Base-by-base conservation (phyloP, 2,888 invertebrate species). In the Coremacera marginata region DNA sequence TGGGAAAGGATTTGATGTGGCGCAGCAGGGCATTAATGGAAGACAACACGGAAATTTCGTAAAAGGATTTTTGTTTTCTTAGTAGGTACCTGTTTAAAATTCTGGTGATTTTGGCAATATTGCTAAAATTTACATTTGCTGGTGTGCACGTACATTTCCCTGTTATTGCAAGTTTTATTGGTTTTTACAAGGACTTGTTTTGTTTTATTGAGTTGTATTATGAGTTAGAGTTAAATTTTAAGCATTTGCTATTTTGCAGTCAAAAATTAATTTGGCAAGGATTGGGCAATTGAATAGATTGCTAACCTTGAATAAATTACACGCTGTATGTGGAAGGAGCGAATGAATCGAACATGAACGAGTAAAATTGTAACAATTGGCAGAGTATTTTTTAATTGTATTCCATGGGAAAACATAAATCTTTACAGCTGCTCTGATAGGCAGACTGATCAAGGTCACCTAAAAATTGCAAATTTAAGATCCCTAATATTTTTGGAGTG, bases 21-120 rank as follows among this genome's bases (percentile, higher is more conserved):
- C 85, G 80, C 81, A 83, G 82, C 84, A 85, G 85, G 84, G 82
- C 84, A 82, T 81, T 85, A 87, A 86, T 85, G 25, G 63, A 22
- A 68, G 68, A 3, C 49, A 68, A 34, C 51, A 51, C 65, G 37
- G 37, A 60, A 55, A 68, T 73, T 68, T 68, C 22, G 44, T 49
- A 76, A 70, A 73, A 60, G 16, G 4, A 31, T 14, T 31, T 5
- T 14, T 11, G 1, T 27, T 31, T 31, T 9, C 63, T 55, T 19
- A n/a, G 34, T 31, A 31, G 31, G 31, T 63, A 63, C 63, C 63
- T 63, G 63, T 11, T 60, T 60, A 16, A 31, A 60, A 60, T 19
- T 60, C 25, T 2, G 19, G 7, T 31, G 27, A 60, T 60, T 67
- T 67, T 25, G 5, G 67, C 22, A 22, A 60, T 60, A 27, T 27